Base-by-base conservation (phyloP, 1,140 invertebrate genomes). In the Trichonephila clavata region DNA sequence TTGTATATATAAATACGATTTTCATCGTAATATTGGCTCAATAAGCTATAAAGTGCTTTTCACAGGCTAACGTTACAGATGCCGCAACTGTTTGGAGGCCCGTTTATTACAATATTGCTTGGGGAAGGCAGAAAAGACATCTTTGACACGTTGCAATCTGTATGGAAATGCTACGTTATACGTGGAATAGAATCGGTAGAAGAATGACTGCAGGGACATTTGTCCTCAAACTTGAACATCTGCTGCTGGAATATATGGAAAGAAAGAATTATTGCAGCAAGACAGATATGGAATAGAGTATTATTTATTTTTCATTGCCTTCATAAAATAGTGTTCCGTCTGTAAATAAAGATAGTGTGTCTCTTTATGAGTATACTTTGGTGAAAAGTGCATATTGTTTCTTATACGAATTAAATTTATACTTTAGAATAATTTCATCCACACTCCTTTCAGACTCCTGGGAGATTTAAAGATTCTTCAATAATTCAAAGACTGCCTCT, bases 71-170 rank as follows among this genome's bases (percentile, higher is more conserved):
- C 6, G 71, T 39, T 77, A 77, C 71, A 77, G 71, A 68, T 27
- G 65, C 65, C 65, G 24, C 65, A 68, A 68, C n/a, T 0, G 65
- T 5, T 24, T 24, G 43, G 81, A 57, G 21, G 18, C 8, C 50
- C 43, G n/a, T 57, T 57, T 57, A 83, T 50, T 59, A n/a, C 43
- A n/a, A 4, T n/a, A 8, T n/a, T 2, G 81, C 50, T 50, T 6
- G 39, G 24, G 81, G 43, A 43, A 50, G 20, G 80, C 13, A 20
- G 21, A 57, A 39, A 83, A 20, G 43, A 39, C 14, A 27, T 24
- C 50, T 60, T 61, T 86, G 84, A 86, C 84, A 86, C 43, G 84
- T 86, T 63, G 84, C 84, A 86, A 86, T 86, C 84, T 86, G 84
- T 86, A 86, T 86, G 84, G 84, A 86, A 86, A 86, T 86, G 59